Percentiles rank a stretch among this genome's conserved stretches.
Evolutionary conservation across 2,888 invertebrate genomes (phyloP).

Genomic region (Acholoe squamosa): DNA sequence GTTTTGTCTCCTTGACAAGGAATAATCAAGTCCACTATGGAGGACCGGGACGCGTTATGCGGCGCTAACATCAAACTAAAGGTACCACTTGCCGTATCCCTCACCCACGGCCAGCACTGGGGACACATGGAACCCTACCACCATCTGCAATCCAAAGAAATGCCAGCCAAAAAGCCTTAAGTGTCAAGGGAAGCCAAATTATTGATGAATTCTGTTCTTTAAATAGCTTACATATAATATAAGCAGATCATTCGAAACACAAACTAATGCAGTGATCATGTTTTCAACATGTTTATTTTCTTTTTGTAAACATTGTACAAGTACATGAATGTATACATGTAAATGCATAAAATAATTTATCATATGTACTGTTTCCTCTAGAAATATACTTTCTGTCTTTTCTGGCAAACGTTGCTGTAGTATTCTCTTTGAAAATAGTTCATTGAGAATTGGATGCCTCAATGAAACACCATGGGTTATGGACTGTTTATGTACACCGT

Average conservation of each 20-base stretch:
- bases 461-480: slow-evolving; percentile 16
- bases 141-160: background rate
- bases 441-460: slow-evolving; percentile 55
- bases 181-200: no score
- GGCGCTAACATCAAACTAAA: background rate
- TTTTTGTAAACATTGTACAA: slow-evolving; percentile 59
- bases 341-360: slow-evolving; percentile 62
- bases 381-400: slow-evolving; percentile 61
- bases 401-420: slow-evolving; percentile 57
- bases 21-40: slow-evolving; percentile 39
- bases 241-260: no score
- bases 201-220: no score
- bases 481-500: slow-evolving; percentile 47
- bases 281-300: slow-evolving; percentile 58
- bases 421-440: slow-evolving; percentile 57
- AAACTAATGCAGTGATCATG: background rate
- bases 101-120: slow-evolving; percentile 1
- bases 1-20: background rate
- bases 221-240: no score
- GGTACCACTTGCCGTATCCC: slow-evolving; percentile 36
- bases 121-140: slow-evolving; percentile 40
- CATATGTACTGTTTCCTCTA: slow-evolving; percentile 55
- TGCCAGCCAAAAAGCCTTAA: no score
- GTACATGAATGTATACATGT: slow-evolving; percentile 60
- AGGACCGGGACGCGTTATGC: slow-evolving; percentile 14